Percentiles rank a stretch among this genome's conserved stretches.
Evolutionary conservation across 2,888 invertebrate genomes (phyloP).

Genomic region (Latrodectus hesperus): DNA sequence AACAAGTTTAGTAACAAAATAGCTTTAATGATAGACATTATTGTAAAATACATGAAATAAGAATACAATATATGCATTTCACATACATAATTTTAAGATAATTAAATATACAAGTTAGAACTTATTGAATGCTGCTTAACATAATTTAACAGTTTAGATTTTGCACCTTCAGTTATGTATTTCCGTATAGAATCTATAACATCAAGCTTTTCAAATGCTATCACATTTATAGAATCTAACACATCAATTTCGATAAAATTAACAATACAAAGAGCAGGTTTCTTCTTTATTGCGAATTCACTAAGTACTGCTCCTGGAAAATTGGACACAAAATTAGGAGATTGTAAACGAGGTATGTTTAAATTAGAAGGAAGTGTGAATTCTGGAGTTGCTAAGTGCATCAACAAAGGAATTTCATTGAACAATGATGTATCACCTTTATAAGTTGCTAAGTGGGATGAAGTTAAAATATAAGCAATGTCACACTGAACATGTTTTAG

Average conservation of each 20-base stretch:
- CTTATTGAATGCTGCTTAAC: slow-evolving; percentile 6
- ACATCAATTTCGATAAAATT: slow-evolving; percentile 22
- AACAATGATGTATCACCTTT: background rate
- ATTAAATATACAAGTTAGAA: slow-evolving; percentile 45
- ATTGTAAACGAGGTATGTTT: slow-evolving; percentile 2
- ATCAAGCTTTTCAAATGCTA: slow-evolving; percentile 26
- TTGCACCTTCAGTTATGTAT: background rate
- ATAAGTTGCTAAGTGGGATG: slow-evolving; percentile 24
- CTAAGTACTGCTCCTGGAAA: slow-evolving; percentile 37
- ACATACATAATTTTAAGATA: background rate
- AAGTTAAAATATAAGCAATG: slow-evolving; percentile 20
- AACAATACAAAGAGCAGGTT: slow-evolving; percentile 27
- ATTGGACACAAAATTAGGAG: slow-evolving; percentile 42
- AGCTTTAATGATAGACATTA: too few species aligned
- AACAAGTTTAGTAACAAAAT: too few species aligned
- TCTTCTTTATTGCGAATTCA: slow-evolving; percentile 19
- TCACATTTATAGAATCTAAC: slow-evolving; percentile 22
- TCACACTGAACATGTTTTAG: slow-evolving; percentile 9
- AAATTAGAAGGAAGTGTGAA: background rate
- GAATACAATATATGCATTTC: background rate
- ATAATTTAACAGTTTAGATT: slow-evolving; percentile 15
- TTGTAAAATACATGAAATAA: too few species aligned
- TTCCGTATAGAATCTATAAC: background rate
- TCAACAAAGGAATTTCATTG: slow-evolving; percentile 23
- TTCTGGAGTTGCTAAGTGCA: slow-evolving; percentile 21